These are phyloP conservation scores for Pseudomyrmex sp. DNA, from an alignment of 1,140 invertebrate species.

Conservation along the genomic window DNA sequence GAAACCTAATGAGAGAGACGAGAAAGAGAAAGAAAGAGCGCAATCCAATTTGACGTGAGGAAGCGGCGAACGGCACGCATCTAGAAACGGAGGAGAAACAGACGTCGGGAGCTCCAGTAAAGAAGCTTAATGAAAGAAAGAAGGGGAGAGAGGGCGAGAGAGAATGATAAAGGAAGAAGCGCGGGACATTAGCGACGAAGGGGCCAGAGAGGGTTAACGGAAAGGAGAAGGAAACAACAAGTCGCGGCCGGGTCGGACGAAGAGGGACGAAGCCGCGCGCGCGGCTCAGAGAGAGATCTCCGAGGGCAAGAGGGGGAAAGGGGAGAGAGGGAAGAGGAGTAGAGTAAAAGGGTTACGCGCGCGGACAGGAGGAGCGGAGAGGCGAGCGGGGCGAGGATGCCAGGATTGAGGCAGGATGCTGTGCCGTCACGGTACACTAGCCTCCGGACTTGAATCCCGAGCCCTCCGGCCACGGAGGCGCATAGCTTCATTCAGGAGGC, in stretches of 20 bases:
- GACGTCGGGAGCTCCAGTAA: slow-evolving; percentile 36
- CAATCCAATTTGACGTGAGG: slow-evolving; percentile 38
- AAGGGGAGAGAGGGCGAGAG: slow-evolving; percentile 32
- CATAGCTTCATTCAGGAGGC: slow-evolving; percentile 63
- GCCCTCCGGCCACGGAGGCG: slow-evolving; percentile 77
- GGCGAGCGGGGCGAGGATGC: slow-evolving; percentile 21
- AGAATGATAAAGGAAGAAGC: slow-evolving; percentile 57
- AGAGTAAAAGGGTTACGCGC: slow-evolving; percentile 21
- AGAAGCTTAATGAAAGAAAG: slow-evolving; percentile 65
- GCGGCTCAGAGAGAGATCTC: background rate
- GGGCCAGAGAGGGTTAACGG: slow-evolving; percentile 58
- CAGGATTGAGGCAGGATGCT: slow-evolving; percentile 74
- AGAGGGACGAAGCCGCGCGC: slow-evolving; percentile 63
- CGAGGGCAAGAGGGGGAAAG: too few species aligned
- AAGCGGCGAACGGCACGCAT: slow-evolving; percentile 28
- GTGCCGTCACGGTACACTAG: slow-evolving; percentile 82
- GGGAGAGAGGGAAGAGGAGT: slow-evolving; percentile 22
- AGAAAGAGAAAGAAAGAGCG: too few species aligned
- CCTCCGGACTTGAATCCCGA: slow-evolving; percentile 81
- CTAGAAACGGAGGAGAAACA: slow-evolving; percentile 47
- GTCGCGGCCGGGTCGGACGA: slow-evolving; percentile 50
- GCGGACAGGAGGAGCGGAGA: slow-evolving; percentile 36
- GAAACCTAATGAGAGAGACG: too few species aligned
- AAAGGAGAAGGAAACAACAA: slow-evolving; percentile 53
- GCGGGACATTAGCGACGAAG: slow-evolving; percentile 58